Evolutionary conservation across 2,113 vertebrate species (phyloP).

Genomic region (Semnornis frantzii): DNA sequence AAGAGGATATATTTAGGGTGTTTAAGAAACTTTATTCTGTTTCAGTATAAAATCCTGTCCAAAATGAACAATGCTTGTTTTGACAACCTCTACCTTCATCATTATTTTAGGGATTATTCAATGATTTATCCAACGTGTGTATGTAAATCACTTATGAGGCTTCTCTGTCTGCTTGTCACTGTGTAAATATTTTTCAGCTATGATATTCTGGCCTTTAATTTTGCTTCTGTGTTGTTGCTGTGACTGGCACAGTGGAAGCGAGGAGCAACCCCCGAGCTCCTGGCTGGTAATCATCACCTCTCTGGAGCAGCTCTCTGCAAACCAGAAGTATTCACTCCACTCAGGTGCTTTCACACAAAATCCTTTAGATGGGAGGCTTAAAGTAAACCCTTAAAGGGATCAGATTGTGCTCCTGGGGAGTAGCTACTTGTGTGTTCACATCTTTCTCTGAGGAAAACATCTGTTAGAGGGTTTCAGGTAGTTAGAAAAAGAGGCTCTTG

Average conservation of each 20-base stretch:
- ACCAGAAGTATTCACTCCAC: constrained; percentile 11
- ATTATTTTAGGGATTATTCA: not conserved
- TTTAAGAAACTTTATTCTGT: too few species aligned
- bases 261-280: not conserved
- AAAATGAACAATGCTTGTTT: not conserved
- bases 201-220: not conserved
- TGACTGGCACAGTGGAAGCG: not conserved
- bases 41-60: too few species aligned
- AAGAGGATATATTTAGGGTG: too few species aligned
- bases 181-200: not conserved
- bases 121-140: not conserved
- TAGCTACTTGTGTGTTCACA: constrained; percentile 13
- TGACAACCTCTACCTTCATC: not conserved
- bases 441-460: constrained; percentile 52
- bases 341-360: constrained; percentile 62
- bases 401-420: not conserved
- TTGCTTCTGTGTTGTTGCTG: not conserved
- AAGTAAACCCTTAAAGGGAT: constrained; percentile 54
- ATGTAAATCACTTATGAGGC: not conserved
- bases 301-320: not conserved
- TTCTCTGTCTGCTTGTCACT: not conserved
- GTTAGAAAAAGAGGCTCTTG: constrained; percentile 18
- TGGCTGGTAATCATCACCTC: not conserved
- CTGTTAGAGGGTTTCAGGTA: not conserved
- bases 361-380: constrained; percentile 12